Percentiles rank a stretch among this genome's conserved stretches.
Evolutionary conservation across 2,113 vertebrate genomes (phyloP).

Genomic region (Sinocyclocheilus anshuiensis): DNA sequence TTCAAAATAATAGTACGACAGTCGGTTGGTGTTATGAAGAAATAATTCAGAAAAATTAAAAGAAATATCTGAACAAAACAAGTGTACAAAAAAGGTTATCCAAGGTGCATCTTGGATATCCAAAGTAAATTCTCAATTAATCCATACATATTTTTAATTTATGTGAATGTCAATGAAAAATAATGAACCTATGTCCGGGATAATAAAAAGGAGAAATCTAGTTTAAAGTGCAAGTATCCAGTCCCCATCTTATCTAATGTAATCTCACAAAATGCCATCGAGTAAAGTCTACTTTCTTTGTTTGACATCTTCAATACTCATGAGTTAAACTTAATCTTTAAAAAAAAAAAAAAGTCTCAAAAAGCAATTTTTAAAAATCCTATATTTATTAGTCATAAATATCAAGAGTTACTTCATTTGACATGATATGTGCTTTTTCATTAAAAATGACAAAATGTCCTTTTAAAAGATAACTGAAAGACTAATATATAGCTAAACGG

Average conservation of each 20-base stretch:
- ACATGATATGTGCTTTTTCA: not conserved
- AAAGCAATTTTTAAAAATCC: too few relatives aligned
- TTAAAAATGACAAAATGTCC: too few relatives aligned
- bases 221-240: too few relatives aligned
- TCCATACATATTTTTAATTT: not conserved
- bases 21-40: not conserved
- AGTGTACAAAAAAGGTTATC: not conserved
- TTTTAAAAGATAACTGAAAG: not conserved
- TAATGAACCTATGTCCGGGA: too few relatives aligned
- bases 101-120: not conserved
- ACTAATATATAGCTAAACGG: not conserved
- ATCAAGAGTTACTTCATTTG: not conserved
- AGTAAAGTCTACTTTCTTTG: not conserved
- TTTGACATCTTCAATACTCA: too few relatives aligned
- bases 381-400: not conserved
- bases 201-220: not conserved
- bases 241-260: not conserved
- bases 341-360: too few relatives aligned
- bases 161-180: not conserved
- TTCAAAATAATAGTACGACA: constrained; percentile 15
- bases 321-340: too few relatives aligned
- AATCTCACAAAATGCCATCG: not conserved
- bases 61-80: not conserved
- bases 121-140: not conserved
- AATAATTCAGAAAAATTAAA: not conserved